Conservation (phyloP, 2,797 vertebrate genomes). For the Agapornis canus region DNA sequence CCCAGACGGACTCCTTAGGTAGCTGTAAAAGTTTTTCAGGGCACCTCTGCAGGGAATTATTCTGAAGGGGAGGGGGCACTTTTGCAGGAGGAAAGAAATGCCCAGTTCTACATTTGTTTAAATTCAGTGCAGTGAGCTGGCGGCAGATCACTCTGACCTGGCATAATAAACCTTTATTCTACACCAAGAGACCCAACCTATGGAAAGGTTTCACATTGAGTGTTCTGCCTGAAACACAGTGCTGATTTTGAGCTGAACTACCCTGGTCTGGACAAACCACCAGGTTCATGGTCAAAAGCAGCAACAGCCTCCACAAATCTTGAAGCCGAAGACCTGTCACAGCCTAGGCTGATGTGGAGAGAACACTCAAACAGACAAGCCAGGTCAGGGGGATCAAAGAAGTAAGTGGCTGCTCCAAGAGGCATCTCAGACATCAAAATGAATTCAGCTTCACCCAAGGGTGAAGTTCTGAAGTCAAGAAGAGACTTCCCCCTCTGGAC, state of each 20-base stretch:
- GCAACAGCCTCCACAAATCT: neutral
- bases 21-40: neutral
- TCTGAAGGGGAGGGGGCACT: neutral
- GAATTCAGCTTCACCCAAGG: neutral
- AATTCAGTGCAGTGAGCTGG: neutral
- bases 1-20: neutral
- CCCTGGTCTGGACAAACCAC: neutral
- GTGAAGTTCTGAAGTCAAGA: neutral
- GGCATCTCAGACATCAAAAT: neutral
- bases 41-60: neutral
- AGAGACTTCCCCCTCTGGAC: neutral
- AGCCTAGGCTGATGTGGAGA: neutral
- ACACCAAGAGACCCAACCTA: neutral
- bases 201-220: neutral
- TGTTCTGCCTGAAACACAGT: neutral
- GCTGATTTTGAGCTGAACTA: neutral
- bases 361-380: neutral
- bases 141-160: neutral
- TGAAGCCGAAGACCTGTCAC: neutral
- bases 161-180: neutral
- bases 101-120: neutral
- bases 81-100: neutral
- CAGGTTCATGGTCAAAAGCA: neutral
- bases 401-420: neutral
- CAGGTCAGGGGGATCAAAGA: neutral